Percentiles rank a stretch among this genome's conserved stretches.
phyloP scores from a whole-genome alignment of 2,888 invertebrate genomes.

The Drosophila subsilvestris region DNA sequence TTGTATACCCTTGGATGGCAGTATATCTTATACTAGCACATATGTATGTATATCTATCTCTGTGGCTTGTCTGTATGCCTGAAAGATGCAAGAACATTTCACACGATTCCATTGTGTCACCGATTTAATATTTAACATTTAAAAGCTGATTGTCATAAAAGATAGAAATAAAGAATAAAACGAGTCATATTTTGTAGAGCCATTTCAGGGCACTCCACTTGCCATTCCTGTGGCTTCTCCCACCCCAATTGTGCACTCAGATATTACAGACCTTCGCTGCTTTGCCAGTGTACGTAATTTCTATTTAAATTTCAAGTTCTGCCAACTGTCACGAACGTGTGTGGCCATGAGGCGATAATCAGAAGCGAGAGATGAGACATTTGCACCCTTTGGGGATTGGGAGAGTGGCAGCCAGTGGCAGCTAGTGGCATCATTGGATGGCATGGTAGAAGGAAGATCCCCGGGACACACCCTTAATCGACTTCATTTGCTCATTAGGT shows the following conservation, averaged over 20 bases:
- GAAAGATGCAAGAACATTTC: too few relatives aligned
- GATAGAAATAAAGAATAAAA: background rate
- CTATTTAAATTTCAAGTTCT: background rate
- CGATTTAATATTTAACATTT: background rate
- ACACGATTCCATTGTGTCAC: background rate
- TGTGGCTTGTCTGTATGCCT: background rate
- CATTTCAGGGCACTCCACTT: too few relatives aligned
- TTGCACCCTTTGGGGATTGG: background rate
- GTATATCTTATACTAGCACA: background rate
- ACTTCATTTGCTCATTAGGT: conserved; percentile 80
- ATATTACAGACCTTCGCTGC: too few relatives aligned
- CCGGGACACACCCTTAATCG: conserved; percentile 70
- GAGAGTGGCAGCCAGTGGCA: background rate
- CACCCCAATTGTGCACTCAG: too few relatives aligned
- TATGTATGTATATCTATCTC: background rate
- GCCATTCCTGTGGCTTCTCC: too few relatives aligned
- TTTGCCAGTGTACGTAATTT: background rate
- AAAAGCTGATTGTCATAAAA: background rate
- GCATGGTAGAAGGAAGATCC: background rate
- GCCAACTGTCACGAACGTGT: background rate
- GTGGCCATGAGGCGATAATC: background rate
- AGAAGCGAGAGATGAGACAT: background rate
- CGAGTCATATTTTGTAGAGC: too few relatives aligned
- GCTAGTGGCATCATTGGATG: too few relatives aligned
- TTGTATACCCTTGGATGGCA: background rate